Evolutionary conservation across 2,797 vertebrate species (phyloP), one percentile per base, ranked within the genome.

Genomic region (Takifugu ocellatus): DNA sequence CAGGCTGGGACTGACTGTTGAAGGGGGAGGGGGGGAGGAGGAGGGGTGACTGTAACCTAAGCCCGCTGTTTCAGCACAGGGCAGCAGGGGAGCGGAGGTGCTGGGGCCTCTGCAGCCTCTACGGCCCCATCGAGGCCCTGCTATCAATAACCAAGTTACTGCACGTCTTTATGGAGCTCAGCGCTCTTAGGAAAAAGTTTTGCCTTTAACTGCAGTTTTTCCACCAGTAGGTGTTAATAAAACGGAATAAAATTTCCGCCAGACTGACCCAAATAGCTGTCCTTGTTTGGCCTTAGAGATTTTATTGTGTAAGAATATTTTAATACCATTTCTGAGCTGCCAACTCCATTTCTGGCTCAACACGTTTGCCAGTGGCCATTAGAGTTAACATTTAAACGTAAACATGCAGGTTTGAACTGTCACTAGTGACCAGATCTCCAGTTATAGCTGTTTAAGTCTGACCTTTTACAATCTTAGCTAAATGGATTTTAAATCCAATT

Each of bases 61-160:
- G 92, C 89, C 89, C 81, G 80, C 86, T 92, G 91, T 94, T 91
- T 91, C 89, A 91, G 89, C 89, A 73, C 87, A 68, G 80, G 91
- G 89, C 91, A 95, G 90, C 88, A 86, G 92, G 88, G 88, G 88
- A 89, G 88, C 87, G 83, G 87, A 90, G 92, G 88, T 83, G 76
- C 81, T 78, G 87, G 56, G 87, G 74, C 87, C 83, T 86, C 85
- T 68, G 77, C 42, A 78, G 79, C 86, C 82, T 86, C 80, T 10
- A 27, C 58, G 75, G 77, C 81, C 70, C 78, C 67, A 66, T 66
- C 75, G 68, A 54, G 77, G 79, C 71, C 74, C 59, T 25, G 60
- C 82, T 84, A 92, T 90, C 87, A 89, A 89, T 90, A 90, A 91
- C 83, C 52, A 21, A 63, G 46, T 71, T 58, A 54, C 61, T 74